Conservation (phyloP, 2,113 vertebrate genomes). For the Hyla sarda region DNA sequence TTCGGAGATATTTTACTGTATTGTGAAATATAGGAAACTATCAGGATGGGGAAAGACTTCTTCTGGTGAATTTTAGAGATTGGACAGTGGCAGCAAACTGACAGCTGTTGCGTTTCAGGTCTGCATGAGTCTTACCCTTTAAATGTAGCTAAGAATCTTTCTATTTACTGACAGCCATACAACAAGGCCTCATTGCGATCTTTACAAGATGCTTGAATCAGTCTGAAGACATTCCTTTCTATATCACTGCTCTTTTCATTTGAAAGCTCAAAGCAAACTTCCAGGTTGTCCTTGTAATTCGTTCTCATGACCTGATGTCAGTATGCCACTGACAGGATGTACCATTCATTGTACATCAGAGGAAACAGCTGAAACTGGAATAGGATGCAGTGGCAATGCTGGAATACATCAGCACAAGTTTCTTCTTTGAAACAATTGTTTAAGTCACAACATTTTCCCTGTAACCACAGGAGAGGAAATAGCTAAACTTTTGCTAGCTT, state of each 20-base stretch:
- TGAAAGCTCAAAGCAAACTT: not conserved
- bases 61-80: too few species aligned
- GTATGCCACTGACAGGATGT: slow-evolving; percentile 51
- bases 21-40: too few species aligned
- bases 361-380: slow-evolving; percentile 57
- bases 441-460: slow-evolving; percentile 48
- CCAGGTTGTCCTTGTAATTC: slow-evolving; percentile 34
- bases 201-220: not conserved
- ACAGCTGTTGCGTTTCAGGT: too few species aligned
- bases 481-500: slow-evolving; percentile 49
- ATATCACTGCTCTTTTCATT: not conserved
- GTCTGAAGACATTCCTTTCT: not conserved
- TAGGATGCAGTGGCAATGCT: slow-evolving; percentile 55
- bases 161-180: too few species aligned
- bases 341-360: slow-evolving; percentile 38
- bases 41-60: too few species aligned
- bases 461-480: slow-evolving; percentile 40
- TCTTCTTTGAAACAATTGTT: slow-evolving; percentile 57
- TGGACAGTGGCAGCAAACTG: too few species aligned
- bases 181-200: too few species aligned
- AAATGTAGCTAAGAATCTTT: too few species aligned
- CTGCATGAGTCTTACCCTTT: too few species aligned
- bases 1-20: too few species aligned
- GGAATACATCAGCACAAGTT: slow-evolving; percentile 43
- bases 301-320: slow-evolving; percentile 53